Conservation (phyloP, 2,113 vertebrate species). For the Sapayoa aenigma region DNA sequence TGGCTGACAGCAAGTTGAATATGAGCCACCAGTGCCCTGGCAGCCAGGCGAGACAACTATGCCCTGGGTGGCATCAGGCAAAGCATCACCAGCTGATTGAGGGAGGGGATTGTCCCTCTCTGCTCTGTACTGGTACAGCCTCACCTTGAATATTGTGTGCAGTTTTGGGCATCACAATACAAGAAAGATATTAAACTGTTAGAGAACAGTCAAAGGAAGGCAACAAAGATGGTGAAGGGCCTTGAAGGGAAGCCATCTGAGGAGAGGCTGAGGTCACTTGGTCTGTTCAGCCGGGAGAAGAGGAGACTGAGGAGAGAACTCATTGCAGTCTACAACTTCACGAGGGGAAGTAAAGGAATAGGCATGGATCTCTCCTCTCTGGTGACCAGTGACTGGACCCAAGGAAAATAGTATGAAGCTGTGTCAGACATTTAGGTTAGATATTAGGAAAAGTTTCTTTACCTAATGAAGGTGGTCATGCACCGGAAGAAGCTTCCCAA, state of each 20-base stretch:
- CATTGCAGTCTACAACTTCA: neutral
- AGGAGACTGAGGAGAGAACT: neutral
- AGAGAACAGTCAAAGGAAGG: neutral
- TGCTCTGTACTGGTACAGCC: accelerated
- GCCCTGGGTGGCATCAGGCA: neutral
- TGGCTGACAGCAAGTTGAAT: accelerated
- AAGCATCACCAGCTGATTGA: accelerated
- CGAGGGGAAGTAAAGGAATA: neutral
- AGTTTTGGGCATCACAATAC: neutral
- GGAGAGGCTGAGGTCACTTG: neutral
- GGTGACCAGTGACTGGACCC: neutral
- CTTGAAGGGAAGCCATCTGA: neutral
- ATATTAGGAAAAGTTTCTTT: neutral
- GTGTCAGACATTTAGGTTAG: neutral
- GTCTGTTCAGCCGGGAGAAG: neutral
- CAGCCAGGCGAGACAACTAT: neutral
- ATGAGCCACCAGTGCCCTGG: neutral
- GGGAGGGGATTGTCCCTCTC: accelerated
- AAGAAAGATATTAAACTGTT: neutral
- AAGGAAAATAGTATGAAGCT: neutral
- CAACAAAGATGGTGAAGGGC: neutral
- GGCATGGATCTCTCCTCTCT: neutral
- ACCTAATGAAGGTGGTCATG: accelerated
- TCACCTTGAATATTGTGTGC: accelerated
- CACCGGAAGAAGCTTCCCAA: neutral